Evolutionary conservation across 2,113 vertebrate species (phyloP), one percentile per base, ranked within the genome.

Genomic region (Sardina pilchardus): DNA sequence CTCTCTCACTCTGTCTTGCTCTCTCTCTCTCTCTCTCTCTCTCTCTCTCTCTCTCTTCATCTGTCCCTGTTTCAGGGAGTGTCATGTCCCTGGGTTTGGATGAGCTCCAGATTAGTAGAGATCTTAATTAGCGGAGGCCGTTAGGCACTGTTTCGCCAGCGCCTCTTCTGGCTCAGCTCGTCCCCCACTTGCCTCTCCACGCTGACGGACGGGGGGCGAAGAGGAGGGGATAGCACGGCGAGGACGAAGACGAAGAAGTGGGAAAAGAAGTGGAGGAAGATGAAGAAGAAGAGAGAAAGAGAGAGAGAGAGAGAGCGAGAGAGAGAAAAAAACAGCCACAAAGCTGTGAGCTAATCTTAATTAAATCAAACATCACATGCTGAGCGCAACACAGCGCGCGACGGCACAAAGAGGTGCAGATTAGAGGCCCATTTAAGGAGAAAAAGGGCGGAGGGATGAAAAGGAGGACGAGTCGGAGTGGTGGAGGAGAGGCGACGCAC

Each of bases 121-220:
- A 83, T 90, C 85, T 89, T 89, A 88, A 92, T 91, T 92, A 90
- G 88, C 86, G 82, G 67, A 89, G 86, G 81, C 85, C 87, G 86
- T 89, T 90, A 88, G 84, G 84, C 78, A 86, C 88, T 56, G 71
- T 88, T 89, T 90, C 86, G 85, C 30, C 71, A 30, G 26, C 26
- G 50, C 26, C 48, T 84, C 53, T 83, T 82, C 71, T 80, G 17
- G 75, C 75, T 59, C 44, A 59, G 42, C 83, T 53, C 14, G 14
- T 42, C 71, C 56, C 44, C 43, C 82, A n/a, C 53, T 87, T 48
- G 86, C 63, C 36, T 81, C 83, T 36, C 34, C 71, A 36, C 12
- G 47, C 43, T 81, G 71, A 78, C 44, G 71, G 84, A 88, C 81
- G 67, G 82, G 30, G 83, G 5, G 19, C 0, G 3, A 34, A 34